Evolutionary conservation across 2,113 vertebrate genomes (phyloP), one percentile per base, ranked within the genome.

Genomic region (Arothron firmamentum): DNA sequence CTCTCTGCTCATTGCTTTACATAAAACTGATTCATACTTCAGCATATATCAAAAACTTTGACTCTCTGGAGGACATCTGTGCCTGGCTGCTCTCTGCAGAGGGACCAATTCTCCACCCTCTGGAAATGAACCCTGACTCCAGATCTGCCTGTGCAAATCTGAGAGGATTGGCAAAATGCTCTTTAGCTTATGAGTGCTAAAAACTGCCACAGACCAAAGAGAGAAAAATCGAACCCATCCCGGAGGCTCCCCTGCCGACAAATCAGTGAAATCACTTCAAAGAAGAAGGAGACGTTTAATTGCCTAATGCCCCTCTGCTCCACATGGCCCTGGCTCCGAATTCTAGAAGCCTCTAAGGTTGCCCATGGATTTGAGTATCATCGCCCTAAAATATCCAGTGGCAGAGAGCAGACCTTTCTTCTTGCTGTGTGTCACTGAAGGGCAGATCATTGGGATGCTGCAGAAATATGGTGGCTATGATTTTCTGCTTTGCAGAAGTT

Each of bases 381-480:
- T 84, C 78, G 63, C 67, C 61, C 52, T 70, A 70, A 85, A 82
- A 80, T 67, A 74, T 67, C 78, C 65, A 56, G 70, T 65, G 70
- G 72, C 74, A 79, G 45, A 66, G 34, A 68, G 59, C 68, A 77
- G 77, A 78, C 65, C 63, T 78, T 61, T 75, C 60, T 80, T 73
- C 81, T 78, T 72, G 57, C 52, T 56, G 60, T 69, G 56, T 52
- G 70, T 66, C 67, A 74, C 68, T 65, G 57, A 72, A 71, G 74
- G 75, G 50, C 63, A 74, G 65, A 79, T 72, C 72, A 72, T 55
- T 59, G 62, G 64, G 59, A 72, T 73, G 50, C 66, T 52, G 55
- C 19, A 59, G 25, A 72, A 63, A 63, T 56, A 46, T 23, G 66
- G 56, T n/a, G 56, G 52, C 41, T 59, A 43, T 52, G 16, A 67